Conservation (phyloP, 2,113 vertebrate species). For the Eudyptes chrysolophus region DNA sequence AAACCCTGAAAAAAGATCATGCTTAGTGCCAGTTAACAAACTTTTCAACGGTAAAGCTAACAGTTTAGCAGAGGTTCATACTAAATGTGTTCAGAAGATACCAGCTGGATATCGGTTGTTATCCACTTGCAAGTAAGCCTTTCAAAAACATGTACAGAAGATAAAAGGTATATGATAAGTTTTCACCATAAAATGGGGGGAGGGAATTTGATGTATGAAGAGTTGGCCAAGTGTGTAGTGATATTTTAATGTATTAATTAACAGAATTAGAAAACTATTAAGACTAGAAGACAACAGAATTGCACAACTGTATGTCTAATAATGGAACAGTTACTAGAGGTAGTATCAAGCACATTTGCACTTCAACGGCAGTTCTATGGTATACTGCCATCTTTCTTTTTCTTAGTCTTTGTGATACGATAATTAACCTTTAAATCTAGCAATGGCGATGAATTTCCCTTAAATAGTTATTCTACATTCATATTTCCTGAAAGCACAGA, state of each 20-base stretch:
- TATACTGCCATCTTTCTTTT: conserved; percentile 7
- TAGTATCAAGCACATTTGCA: conserved; percentile 7
- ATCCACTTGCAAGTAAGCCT: not conserved
- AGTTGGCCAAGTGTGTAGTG: not conserved
- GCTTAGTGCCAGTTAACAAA: not conserved
- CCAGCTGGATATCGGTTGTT: not conserved
- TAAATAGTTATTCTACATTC: conserved; percentile 43
- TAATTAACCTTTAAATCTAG: conserved; percentile 59
- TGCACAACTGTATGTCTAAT: conserved; percentile 4
- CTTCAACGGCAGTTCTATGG: conserved; percentile 15
- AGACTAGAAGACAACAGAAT: conserved; percentile 49
- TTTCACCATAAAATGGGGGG: not conserved
- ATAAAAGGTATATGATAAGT: not conserved
- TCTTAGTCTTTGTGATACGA: conserved; percentile 22
- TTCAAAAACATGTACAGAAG: not conserved
- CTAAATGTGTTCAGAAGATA: not conserved
- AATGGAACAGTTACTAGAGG: conserved; percentile 31
- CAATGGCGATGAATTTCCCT: conserved; percentile 47
- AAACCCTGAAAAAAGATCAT: not conserved
- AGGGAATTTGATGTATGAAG: not conserved
- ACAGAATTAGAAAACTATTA: conserved; percentile 57
- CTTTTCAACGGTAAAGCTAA: not conserved
- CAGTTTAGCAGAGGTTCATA: not conserved
- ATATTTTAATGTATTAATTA: conserved; percentile 29
- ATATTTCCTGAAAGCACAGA: conserved; percentile 34